Conservation (phyloP, 2,113 vertebrate genomes). For the Petroica traversi region DNA sequence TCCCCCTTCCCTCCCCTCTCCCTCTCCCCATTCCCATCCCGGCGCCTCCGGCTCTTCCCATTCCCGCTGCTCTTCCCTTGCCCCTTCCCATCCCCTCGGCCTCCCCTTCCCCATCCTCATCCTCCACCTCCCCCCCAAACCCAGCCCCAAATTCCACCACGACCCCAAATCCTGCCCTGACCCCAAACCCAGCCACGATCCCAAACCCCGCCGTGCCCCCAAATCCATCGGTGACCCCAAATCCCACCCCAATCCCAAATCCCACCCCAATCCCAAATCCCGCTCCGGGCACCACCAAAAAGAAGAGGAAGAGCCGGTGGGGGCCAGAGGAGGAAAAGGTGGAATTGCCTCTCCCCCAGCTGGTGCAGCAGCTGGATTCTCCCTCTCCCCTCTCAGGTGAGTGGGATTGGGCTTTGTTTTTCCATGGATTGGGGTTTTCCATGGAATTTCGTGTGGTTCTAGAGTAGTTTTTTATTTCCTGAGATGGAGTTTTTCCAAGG, state of each 20-base stretch:
- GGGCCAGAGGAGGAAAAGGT: slow-evolving; percentile 92
- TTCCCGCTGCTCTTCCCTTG: neutral
- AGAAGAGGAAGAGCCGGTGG: slow-evolving; percentile 95
- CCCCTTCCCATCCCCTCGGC: neutral
- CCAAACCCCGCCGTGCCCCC: too few relatives aligned
- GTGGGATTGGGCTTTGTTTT: neutral
- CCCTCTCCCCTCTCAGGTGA: slow-evolving; percentile 76
- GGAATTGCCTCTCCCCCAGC: slow-evolving; percentile 78
- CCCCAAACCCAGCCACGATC: fast-evolving
- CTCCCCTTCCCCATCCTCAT: neutral
- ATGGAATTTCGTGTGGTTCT: neutral
- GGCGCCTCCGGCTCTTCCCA: neutral
- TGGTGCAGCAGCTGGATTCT: slow-evolving; percentile 62
- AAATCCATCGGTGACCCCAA: too few relatives aligned
- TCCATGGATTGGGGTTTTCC: neutral
- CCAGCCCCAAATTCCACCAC: neutral
- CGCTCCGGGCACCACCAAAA: slow-evolving; percentile 77
- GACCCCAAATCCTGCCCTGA: neutral
- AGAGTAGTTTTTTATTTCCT: fast-evolving
- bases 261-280: too few relatives aligned
- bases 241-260: too few relatives aligned
- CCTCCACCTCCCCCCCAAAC: neutral
- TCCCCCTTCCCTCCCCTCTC: neutral
- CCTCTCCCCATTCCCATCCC: neutral
- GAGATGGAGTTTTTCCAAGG: neutral